Evolutionary conservation across 2,888 invertebrate genomes (phyloP), one percentile per base, ranked within the genome.

Genomic region (Lobophora halterata): DNA sequence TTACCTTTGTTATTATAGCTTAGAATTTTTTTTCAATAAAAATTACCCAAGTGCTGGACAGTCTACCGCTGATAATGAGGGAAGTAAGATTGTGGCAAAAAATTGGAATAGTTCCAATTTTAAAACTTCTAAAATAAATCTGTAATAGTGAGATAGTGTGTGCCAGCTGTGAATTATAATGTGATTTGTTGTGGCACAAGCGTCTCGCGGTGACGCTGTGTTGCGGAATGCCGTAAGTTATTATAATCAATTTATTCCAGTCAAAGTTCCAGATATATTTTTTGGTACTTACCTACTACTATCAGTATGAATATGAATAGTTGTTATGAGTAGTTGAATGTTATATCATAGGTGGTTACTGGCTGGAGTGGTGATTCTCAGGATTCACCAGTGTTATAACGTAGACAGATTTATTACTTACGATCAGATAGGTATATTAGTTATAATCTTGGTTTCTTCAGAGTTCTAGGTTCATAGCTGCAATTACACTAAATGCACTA

Each of bases 101-200:
- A 78, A 78, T 86, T 86, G 86, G 86, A 83, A 55, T 46, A 13
- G 46, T 52, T 77, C 86, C 86, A 85, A 82, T 70, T 75, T 74
- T 73, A 75, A 75, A 75, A 75, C 64, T 72, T 76, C 79, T 71
- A 81, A 86, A 83, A 83, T 85, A 82, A 79, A 83, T 78, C 67
- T 69, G 67, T 69, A 58, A 64, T 72, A 69, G 65, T 64, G 55
- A 62, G n/a, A 48, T 42, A 43, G 61, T 52, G 51, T 60, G 61
- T 76, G 79, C 71, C 77, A 80, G 66, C 58, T 64, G 61, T 67
- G 58, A 69, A 61, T 64, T 69, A 55, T 62, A 61, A 47, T 49
- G 46, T 55, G 50, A 54, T 56, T 57, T 52, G 46, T 57, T 52
- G 39, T 55, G 34, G 50, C 49, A 38, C 35, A n/a, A n/a, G n/a